Conservation (phyloP, 1,140 invertebrate species). For the Phortica variegata region DNA sequence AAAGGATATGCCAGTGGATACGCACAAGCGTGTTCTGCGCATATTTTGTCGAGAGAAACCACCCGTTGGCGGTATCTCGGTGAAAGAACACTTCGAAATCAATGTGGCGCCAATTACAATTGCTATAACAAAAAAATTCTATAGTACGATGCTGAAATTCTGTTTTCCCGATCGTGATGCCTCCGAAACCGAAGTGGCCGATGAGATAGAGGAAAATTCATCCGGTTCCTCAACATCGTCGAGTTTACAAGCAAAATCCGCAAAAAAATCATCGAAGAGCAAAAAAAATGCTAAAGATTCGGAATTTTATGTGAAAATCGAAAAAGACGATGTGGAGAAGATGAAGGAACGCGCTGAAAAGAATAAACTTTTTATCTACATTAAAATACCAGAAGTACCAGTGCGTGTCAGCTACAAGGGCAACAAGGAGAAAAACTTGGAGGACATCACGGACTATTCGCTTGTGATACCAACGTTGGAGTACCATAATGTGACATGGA, state of each 20-base stretch:
- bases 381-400: conserved; percentile 97
- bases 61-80: conserved; percentile 94
- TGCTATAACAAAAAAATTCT: conserved; percentile 96
- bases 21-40: conserved; percentile 75
- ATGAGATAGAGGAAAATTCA: conserved; percentile 62
- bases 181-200: conserved; percentile 70
- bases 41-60: conserved; percentile 89
- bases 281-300: conserved; percentile 73
- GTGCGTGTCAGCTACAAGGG: conserved; percentile 96
- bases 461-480: conserved; percentile 94
- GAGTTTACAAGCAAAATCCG: conserved; percentile 42
- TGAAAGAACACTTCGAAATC: conserved; percentile 98
- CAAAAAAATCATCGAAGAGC: conserved; percentile 50
- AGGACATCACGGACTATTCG: conserved; percentile 91
- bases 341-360: conserved; percentile 90
- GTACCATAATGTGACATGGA: conserved; percentile 99
- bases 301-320: conserved; percentile 84
- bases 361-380: conserved; percentile 98
- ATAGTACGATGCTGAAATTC: conserved; percentile 95
- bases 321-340: conserved; percentile 92
- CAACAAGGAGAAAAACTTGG: conserved; percentile 97
- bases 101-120: conserved; percentile 92
- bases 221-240: conserved; percentile 49
- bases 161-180: conserved; percentile 97
- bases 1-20: conserved; percentile 85